Base-by-base conservation (phyloP, 2,113 vertebrate species). In the Oenanthe melanoleuca region DNA sequence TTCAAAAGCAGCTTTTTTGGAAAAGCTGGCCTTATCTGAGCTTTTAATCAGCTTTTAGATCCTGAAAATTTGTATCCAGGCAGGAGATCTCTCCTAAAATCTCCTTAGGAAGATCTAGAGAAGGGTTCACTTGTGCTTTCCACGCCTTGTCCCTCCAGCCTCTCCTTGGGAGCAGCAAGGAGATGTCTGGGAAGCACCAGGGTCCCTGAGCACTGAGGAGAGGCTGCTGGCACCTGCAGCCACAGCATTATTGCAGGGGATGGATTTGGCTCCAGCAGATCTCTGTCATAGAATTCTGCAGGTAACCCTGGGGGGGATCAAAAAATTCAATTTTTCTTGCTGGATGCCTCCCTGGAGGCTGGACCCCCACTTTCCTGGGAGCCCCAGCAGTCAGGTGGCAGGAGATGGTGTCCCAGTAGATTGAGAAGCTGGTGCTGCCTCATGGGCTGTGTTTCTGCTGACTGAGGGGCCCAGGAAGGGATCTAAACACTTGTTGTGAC, bases 31-130 rank as follows among this genome's bases (percentile, higher is more conserved):
- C 94, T 93, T 93, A 97, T 94, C 92, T 77, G 90, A 90, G 93
- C 66, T 95, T 95, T 77, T 96, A 93, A 85, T 94, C 93, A 90
- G 75, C 75, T 94, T 95, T 94, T 38, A 86, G 82, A 77, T 63
- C 71, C 85, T 80, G 82, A 55, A 90, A 83, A 83, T 80, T 61
- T 88, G 74, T 88, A 82, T 33, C 90, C 79, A 80, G 86, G 88
- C 20, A 88, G 75, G 82, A 20, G 85, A 94, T 90, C 88, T 94
- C 52, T 50, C 74, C 75, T 73, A 77, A 96, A 93, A 83, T 96
- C 95, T 93, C 67, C 67, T 92, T 94, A 94, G 86, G 80, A 82
- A 52, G 86, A 66, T 59, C 82, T 88, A 34, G 60, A 21, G 57
- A 22, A 56, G 67, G 49, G 49, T 34, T 89, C 67, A 6, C 16